Base-by-base conservation (phyloP, 1,140 invertebrate species). In the Idris sp. region DNA sequence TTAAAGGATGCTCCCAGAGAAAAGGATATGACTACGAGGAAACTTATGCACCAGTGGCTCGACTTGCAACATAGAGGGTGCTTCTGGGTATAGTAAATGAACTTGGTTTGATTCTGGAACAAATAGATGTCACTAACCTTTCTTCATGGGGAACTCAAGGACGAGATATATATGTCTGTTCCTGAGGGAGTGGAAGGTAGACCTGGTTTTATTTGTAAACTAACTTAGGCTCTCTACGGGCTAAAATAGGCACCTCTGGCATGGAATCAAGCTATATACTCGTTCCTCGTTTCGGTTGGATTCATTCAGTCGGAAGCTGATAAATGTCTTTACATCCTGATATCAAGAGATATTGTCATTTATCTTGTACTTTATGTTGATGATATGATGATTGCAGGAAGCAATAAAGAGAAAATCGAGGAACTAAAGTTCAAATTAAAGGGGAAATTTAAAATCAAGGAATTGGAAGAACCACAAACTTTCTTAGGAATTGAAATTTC, bases 121-220 rank as follows among this genome's bases (percentile, higher is more conserved):
- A 75, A 15, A 4, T 75, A n/a, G 64, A 69, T 43, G 56, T 71
- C 3, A 10, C 33, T 0, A 71, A 53, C 56, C 7, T 71, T 54
- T 54, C 41, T 54, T 25, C 48, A 71, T 13, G 67, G 67, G 38
- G 14, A 62, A 8, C n/a, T 86, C 1, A 46, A 84, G 16, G 81
- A 83, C 61, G 80, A 86, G 9, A 83, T 89, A 2, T 88, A 84
- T 33, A 88, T 88, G 84, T 54, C 68, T 35, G 73, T 77, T 46
- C 83, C 84, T 2, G 30, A 38, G n/a, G 58, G 56, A 10, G 43
- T 64, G 19, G 22, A 56, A 61, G 11, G 18, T 13, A 48, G 36
- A 22, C 22, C 16, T 25, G 33, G 26, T 35, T 13, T 31, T 8
- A 76, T 78, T 0, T 76, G 71, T 38, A 54, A 46, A 36, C 56